Conservation (phyloP, 2,888 invertebrate genomes). For the Liodrosophila aerea region DNA sequence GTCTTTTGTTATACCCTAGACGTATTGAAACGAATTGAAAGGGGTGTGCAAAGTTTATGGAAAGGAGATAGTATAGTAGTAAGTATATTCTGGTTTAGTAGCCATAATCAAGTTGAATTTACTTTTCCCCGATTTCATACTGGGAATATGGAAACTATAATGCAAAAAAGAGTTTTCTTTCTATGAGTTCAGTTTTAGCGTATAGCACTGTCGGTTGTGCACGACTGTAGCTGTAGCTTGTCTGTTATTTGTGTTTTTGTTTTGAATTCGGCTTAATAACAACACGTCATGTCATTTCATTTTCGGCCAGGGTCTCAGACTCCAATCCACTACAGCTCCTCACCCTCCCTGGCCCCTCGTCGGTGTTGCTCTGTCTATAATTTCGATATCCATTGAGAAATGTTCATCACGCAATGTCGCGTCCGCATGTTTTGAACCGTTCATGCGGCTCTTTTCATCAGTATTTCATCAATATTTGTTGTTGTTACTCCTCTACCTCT, state of each 20-base stretch:
- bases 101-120: too few species aligned
- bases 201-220: neutral
- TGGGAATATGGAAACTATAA: too few species aligned
- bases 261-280: conserved; percentile 69
- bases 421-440: conserved; percentile 42
- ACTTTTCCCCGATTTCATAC: too few species aligned
- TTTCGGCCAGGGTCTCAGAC: conserved; percentile 43
- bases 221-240: neutral
- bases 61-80: too few species aligned
- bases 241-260: conserved; percentile 26
- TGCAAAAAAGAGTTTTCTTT: too few species aligned
- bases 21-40: neutral
- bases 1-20: conserved; percentile 3
- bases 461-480: conserved; percentile 25
- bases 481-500: conserved; percentile 7
- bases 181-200: neutral
- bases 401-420: conserved; percentile 79
- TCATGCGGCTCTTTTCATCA: conserved; percentile 68
- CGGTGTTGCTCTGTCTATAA: neutral
- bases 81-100: too few species aligned
- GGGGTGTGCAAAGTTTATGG: too few species aligned
- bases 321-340: neutral
- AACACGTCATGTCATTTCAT: conserved; percentile 80
- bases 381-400: conserved; percentile 58
- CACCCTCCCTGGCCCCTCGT: neutral